These are phyloP conservation scores for Onychomys leucogaster DNA, from an alignment of 2,797 vertebrate genomes.

Conservation along the genomic window DNA sequence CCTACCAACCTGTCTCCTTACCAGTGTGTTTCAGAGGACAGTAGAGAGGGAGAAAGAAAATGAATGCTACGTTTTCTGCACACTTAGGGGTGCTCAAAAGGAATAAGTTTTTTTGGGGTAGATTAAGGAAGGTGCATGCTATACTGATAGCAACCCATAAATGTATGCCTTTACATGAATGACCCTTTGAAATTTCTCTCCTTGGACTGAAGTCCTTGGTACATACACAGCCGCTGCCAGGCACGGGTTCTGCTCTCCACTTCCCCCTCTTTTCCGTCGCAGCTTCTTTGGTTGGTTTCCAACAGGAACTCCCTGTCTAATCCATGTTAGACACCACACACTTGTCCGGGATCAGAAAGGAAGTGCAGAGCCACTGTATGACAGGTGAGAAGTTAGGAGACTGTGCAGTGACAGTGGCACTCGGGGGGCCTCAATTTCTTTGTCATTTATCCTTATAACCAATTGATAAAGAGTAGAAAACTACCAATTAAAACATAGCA, in stretches of 20 bases:
- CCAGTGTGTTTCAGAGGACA: neutral
- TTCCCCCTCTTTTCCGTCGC: neutral
- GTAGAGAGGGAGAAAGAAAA: neutral
- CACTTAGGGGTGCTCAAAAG: neutral
- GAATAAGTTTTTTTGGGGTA: neutral
- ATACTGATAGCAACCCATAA: rapidly evolving
- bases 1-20: conserved; percentile 60
- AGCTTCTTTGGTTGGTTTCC: neutral
- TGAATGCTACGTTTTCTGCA: neutral
- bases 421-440: neutral
- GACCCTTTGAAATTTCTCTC: neutral
- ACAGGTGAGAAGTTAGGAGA: neutral
- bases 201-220: neutral
- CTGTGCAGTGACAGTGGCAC: neutral
- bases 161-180: rapidly evolving
- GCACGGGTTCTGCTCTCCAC: rapidly evolving
- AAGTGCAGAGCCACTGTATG: neutral
- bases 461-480: neutral
- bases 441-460: neutral
- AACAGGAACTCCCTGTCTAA: neutral
- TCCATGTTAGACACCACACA: neutral
- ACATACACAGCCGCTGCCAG: rapidly evolving
- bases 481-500: neutral
- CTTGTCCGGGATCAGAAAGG: neutral
- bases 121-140: neutral